Evolutionary conservation across 2,797 vertebrate species (phyloP).

Genomic region (Crenuchus spilurus): DNA sequence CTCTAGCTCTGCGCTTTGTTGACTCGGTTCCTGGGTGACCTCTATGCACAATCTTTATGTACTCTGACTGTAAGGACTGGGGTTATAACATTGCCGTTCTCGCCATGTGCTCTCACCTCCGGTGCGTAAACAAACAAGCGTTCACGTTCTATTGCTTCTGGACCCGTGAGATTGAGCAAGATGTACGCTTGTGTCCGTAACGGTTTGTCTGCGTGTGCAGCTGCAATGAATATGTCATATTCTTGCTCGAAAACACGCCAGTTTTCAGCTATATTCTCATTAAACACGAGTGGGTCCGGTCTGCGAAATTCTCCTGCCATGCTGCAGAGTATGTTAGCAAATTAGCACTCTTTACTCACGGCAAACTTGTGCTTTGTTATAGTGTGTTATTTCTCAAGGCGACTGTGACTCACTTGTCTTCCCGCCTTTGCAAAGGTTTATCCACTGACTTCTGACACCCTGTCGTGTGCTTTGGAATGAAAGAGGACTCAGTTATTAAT

Average conservation of each 20-base stretch:
- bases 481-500: too few species aligned
- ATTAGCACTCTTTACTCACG: too few species aligned
- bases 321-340: too few species aligned
- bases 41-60: conserved; percentile 18
- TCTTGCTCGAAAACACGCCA: conserved; percentile 7
- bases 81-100: neutral
- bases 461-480: too few species aligned
- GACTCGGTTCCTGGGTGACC: conserved; percentile 26
- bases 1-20: conserved; percentile 21
- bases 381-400: too few species aligned
- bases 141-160: neutral
- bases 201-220: neutral
- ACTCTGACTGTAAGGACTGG: conserved; percentile 2
- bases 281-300: neutral
- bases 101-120: neutral
- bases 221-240: conserved; percentile 26
- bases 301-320: neutral
- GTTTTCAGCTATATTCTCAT: neutral
- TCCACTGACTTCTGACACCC: too few species aligned
- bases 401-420: too few species aligned
- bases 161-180: neutral
- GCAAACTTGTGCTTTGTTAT: too few species aligned
- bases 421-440: too few species aligned
- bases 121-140: neutral
- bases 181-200: neutral